These are phyloP conservation scores for Mus pahari DNA, from an alignment of 2,113 vertebrate genomes.

Conservation along the genomic window DNA sequence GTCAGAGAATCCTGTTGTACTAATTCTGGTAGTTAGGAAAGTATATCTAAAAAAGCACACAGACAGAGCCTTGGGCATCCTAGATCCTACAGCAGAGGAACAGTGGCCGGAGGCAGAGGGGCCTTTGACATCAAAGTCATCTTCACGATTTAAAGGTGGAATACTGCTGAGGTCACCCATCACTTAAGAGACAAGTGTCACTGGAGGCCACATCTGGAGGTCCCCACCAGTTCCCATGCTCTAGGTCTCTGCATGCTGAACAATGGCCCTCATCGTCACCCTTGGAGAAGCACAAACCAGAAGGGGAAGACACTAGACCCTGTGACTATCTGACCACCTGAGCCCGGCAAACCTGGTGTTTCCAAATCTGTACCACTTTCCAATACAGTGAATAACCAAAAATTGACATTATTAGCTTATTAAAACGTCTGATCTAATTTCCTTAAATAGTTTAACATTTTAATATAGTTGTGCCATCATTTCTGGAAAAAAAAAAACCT, in stretches of 20 bases:
- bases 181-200: not conserved
- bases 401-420: not conserved
- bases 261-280: not conserved
- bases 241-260: not conserved
- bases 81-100: not conserved
- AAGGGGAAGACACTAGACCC: not conserved
- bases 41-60: not conserved
- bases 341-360: not conserved
- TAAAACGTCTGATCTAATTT: constrained; percentile 34
- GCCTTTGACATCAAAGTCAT: not conserved
- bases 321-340: not conserved
- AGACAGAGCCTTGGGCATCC: not conserved
- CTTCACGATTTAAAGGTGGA: not conserved
- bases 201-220: not conserved
- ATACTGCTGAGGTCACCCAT: not conserved
- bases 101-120: not conserved
- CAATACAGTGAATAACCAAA: constrained; percentile 7
- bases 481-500: constrained; percentile 29
- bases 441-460: constrained; percentile 40
- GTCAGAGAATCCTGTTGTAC: not conserved
- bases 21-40: not conserved
- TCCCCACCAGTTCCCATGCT: not conserved
- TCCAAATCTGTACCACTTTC: not conserved
- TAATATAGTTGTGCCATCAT: not conserved
- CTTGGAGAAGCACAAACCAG: not conserved